Conservation (phyloP, 2,888 invertebrate genomes). For the Rhagophthalmus giganteus region DNA sequence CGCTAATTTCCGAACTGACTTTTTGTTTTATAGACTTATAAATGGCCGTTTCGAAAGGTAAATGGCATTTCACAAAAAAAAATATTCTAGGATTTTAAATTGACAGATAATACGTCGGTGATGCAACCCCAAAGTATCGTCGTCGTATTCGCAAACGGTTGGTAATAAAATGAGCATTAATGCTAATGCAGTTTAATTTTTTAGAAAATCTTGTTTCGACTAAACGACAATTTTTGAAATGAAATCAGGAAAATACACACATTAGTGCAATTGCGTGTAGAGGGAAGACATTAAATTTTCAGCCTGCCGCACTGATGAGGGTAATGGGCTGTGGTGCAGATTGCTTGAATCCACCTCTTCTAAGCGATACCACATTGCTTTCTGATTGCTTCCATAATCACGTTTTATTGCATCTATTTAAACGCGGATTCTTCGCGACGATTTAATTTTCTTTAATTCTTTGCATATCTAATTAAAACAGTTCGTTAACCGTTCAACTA, state of each 20-base stretch:
- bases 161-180: constrained; percentile 3
- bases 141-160: not conserved
- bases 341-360: constrained; percentile 49
- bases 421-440: not conserved
- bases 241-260: constrained; percentile 46
- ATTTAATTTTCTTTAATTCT: not conserved
- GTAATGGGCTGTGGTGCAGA: constrained; percentile 53
- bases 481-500: too few relatives aligned
- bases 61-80: too few relatives aligned
- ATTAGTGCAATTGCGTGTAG: constrained; percentile 54
- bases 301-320: constrained; percentile 52
- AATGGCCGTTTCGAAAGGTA: too few relatives aligned
- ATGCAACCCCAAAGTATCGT: too few relatives aligned
- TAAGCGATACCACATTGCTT: constrained; percentile 41
- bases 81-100: too few relatives aligned
- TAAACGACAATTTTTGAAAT: constrained; percentile 34
- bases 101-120: too few relatives aligned
- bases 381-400: constrained; percentile 36
- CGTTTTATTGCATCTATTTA: constrained; percentile 35
- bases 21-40: not conserved
- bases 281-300: constrained; percentile 54
- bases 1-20: not conserved
- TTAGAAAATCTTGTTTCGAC: constrained; percentile 22
- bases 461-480: constrained; percentile 1
- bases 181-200: constrained; percentile 22